Percentiles rank a stretch among this genome's conserved stretches.
Conservation (phyloP, 2,113 vertebrate genomes). For the Okapia johnstoni region DNA sequence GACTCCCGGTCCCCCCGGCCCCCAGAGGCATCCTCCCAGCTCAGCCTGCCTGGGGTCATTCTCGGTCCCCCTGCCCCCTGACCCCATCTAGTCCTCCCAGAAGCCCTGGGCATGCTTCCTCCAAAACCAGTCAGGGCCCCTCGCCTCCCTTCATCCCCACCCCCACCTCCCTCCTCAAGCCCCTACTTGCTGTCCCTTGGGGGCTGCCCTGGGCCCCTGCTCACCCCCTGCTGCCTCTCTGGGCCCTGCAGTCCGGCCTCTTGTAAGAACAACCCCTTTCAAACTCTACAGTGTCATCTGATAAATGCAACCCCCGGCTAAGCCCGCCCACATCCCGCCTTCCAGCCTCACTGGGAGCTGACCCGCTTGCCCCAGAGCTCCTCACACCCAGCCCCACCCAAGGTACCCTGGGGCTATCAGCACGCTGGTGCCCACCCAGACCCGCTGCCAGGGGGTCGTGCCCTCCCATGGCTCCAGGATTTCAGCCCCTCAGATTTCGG, state of each 20-base stretch:
- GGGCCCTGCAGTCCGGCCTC: rapidly evolving
- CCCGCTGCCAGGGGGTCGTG: rapidly evolving
- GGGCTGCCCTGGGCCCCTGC: not conserved
- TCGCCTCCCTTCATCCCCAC: not conserved
- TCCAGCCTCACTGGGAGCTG: not conserved
- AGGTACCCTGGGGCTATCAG: not conserved
- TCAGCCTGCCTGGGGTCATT: rapidly evolving
- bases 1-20: rapidly evolving
- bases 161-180: not conserved
- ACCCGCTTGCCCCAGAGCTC: rapidly evolving
- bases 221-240: rapidly evolving
- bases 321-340: not conserved
- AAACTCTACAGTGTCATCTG: rapidly evolving
- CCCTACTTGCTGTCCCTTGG: not conserved
- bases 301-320: not conserved
- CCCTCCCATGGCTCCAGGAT: not conserved
- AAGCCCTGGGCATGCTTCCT: not conserved
- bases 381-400: not conserved
- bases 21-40: not conserved
- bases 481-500: not conserved
- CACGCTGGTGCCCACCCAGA: not conserved
- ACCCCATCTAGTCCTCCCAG: not conserved
- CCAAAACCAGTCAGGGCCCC: no score
- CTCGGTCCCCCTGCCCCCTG: rapidly evolving
- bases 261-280: no score